Percentiles rank a stretch among this genome's conserved stretches.
Evolutionary conservation across 2,113 vertebrate species (phyloP).

Genomic region (Forbesichthys papilliferus): DNA sequence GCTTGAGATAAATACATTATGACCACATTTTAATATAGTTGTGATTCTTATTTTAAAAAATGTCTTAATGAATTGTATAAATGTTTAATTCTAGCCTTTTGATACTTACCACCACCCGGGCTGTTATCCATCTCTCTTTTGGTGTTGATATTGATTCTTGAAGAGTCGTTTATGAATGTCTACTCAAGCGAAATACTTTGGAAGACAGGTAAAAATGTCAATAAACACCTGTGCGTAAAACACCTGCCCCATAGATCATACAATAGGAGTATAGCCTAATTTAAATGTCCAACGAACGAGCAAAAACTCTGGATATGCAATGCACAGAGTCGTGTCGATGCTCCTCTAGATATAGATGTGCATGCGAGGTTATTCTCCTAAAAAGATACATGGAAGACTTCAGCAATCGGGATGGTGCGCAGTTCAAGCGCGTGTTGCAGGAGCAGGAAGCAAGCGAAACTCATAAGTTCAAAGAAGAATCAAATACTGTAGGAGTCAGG

Average conservation of each 20-base stretch:
- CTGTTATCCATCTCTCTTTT: constrained; percentile 74
- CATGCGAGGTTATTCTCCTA: constrained; percentile 15
- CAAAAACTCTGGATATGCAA: constrained; percentile 13
- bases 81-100: too few relatives aligned
- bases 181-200: constrained; percentile 44
- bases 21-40: too few relatives aligned
- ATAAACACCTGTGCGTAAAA: constrained; percentile 33
- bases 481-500: constrained; percentile 34
- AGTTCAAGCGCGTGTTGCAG: constrained; percentile 35
- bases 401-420: constrained; percentile 30
- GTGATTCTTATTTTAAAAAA: too few relatives aligned
- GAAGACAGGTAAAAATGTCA: constrained; percentile 39
- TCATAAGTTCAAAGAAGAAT: constrained; percentile 61
- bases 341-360: constrained; percentile 26
- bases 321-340: constrained; percentile 12
- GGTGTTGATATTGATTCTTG: constrained; percentile 25
- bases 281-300: constrained; percentile 27
- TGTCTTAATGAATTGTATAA: too few relatives aligned
- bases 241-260: constrained; percentile 51
- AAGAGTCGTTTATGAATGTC: constrained; percentile 22
- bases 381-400: constrained; percentile 38
- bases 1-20: too few relatives aligned
- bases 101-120: constrained; percentile 63
- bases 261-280: constrained; percentile 15
- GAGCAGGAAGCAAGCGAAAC: constrained; percentile 45